phyloP scores from a whole-genome alignment of 2,888 invertebrate species.

The Drosophila stalkeri region DNA sequence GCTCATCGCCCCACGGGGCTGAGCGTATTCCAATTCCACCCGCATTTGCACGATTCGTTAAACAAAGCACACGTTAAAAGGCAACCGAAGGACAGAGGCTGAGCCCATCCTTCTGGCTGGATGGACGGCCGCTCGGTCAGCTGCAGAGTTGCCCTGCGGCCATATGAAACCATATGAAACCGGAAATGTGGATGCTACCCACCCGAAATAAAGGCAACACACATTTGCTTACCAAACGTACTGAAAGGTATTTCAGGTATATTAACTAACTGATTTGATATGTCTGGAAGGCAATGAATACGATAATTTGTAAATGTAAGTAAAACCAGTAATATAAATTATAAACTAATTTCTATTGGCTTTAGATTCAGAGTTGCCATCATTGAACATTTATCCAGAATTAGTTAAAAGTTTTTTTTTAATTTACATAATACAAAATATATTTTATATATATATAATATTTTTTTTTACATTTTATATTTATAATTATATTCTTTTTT shows the following conservation, averaged over 20 bases:
- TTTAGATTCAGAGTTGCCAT: too few relatives aligned
- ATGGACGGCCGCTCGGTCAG: slow-evolving; percentile 53
- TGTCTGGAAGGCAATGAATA: background rate
- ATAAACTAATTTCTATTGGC: too few relatives aligned
- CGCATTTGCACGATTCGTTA: slow-evolving; percentile 86
- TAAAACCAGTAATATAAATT: too few relatives aligned
- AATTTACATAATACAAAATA: too few relatives aligned
- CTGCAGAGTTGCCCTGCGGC: slow-evolving; percentile 60
- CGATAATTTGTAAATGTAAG: too few relatives aligned
- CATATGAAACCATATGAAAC: slow-evolving; percentile 17
- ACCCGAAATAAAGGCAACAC: slow-evolving; percentile 35
- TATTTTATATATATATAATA: too few relatives aligned
- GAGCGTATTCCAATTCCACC: slow-evolving; percentile 66
- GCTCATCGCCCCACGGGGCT: slow-evolving; percentile 32
- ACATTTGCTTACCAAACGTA: slow-evolving; percentile 49
- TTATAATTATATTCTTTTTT: too few relatives aligned
- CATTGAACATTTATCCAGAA: too few relatives aligned
- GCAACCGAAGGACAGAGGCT: slow-evolving; percentile 6
- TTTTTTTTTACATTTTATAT: too few relatives aligned
- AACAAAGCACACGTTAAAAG: slow-evolving; percentile 85
- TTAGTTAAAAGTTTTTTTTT: too few relatives aligned
- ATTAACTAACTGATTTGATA: background rate
- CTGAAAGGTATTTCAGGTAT: background rate
- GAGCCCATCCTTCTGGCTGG: slow-evolving; percentile 7
- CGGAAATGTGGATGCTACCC: slow-evolving; percentile 25